These are phyloP conservation scores for Globodera ellingtonae DNA, from an alignment of 1,140 invertebrate species.

Conservation along the genomic window DNA sequence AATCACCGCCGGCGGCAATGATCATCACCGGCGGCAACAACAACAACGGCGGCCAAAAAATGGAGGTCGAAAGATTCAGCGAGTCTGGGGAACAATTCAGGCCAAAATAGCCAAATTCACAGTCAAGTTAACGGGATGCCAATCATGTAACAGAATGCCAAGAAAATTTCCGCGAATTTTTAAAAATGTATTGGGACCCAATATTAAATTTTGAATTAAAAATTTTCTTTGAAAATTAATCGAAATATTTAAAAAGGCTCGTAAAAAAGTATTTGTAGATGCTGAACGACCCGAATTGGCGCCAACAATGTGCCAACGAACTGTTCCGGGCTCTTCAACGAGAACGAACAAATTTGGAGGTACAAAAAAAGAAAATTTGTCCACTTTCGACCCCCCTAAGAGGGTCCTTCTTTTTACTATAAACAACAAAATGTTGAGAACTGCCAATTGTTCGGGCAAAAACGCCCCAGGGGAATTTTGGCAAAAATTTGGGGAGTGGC, in stretches of 20 bases:
- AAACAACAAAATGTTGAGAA: background rate
- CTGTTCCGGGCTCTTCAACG: slow-evolving; percentile 6
- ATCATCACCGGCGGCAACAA: background rate
- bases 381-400: too few species aligned
- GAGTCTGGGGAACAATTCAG: too few species aligned
- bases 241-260: too few species aligned
- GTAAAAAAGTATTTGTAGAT: background rate
- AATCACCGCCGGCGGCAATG: background rate
- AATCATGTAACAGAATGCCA: too few species aligned
- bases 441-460: background rate
- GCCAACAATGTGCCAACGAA: slow-evolving; percentile 10
- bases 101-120: too few species aligned
- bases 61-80: background rate
- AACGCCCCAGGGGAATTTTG: too few species aligned
- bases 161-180: too few species aligned
- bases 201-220: background rate
- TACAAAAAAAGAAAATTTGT: slow-evolving; percentile 10
- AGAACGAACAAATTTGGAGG: slow-evolving; percentile 33
- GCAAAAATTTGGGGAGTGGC: too few species aligned
- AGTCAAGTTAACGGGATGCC: too few species aligned
- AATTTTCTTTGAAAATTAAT: too few species aligned
- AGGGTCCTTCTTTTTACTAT: background rate
- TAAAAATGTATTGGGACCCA: too few species aligned
- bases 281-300: slow-evolving; percentile 17
- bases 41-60: background rate